Conservation (phyloP, 2,113 vertebrate species). For the Scortum barcoo region DNA sequence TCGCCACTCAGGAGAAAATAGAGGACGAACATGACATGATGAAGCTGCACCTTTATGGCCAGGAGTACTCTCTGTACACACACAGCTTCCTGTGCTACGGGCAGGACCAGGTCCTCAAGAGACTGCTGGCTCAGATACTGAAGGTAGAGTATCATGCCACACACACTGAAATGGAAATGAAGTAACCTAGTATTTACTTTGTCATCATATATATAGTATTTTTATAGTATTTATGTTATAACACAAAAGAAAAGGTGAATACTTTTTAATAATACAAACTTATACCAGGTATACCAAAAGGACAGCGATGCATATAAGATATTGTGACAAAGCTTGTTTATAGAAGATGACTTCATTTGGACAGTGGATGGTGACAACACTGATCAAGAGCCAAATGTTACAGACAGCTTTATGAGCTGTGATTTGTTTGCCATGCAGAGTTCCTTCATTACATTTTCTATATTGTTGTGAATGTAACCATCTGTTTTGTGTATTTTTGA, state of each 20-base stretch:
- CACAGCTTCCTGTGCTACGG: conserved; percentile 98
- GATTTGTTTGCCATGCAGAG: no score
- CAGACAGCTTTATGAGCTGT: no score
- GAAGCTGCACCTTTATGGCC: conserved; percentile 89
- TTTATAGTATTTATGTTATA: not conserved
- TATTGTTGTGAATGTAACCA: no score
- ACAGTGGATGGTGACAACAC: not conserved
- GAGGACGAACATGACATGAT: conserved; percentile 82
- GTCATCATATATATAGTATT: not conserved
- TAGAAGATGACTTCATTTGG: not conserved
- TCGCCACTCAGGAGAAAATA: conserved; percentile 80
- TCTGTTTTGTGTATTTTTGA: no score
- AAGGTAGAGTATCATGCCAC: conserved; percentile 77
- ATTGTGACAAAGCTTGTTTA: no score
- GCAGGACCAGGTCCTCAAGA: conserved; percentile 89
- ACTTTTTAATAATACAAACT: no score
- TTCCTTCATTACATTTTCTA: no score
- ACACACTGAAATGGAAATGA: not conserved
- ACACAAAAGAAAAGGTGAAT: not conserved
- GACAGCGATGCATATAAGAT: no score
- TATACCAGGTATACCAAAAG: not conserved
- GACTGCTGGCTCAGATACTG: conserved; percentile 86
- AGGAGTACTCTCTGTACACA: conserved; percentile 90
- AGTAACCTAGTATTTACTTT: not conserved
- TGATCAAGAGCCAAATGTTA: no score